phyloP scores from a whole-genome alignment of 2,113 vertebrate genomes.

The Trachemys scripta region DNA sequence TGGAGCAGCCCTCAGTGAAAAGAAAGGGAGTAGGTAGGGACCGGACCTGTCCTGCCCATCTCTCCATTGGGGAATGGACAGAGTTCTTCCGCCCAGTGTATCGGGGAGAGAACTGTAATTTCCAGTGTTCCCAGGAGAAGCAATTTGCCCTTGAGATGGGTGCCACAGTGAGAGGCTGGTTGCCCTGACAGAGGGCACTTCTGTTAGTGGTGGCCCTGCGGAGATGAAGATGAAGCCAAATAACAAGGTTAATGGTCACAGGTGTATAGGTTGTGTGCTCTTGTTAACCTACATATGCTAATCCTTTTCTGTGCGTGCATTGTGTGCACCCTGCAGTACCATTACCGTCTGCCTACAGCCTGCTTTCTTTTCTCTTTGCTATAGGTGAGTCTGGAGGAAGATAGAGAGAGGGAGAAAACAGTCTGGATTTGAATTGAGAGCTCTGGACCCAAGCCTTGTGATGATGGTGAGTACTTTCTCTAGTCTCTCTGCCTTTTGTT shows the following conservation, averaged over 20 bases:
- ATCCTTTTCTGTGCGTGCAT: neutral
- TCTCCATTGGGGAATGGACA: neutral
- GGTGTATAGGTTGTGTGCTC: neutral
- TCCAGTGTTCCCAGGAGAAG: neutral
- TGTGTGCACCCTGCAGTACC: rapidly evolving
- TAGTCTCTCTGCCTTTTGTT: neutral
- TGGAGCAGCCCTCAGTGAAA: neutral
- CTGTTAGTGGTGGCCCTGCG: rapidly evolving
- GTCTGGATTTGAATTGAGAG: slow-evolving; percentile 12
- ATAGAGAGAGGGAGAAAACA: neutral
- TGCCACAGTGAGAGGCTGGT: neutral
- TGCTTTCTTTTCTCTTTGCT: slow-evolving; percentile 9
- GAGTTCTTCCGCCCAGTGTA: neutral
- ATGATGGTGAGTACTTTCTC: slow-evolving; percentile 64
- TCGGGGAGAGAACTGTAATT: neutral
- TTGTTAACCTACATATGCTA: rapidly evolving
- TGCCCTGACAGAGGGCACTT: neutral
- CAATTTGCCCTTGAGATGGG: neutral
- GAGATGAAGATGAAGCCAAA: neutral
- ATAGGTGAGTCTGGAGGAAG: slow-evolving; percentile 31
- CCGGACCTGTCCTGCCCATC: too few species aligned
- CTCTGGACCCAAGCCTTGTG: neutral
- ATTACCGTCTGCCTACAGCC: neutral
- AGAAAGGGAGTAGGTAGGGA: neutral
- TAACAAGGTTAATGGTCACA: neutral